Percentiles rank a stretch among this genome's conserved stretches.
phyloP scores from a whole-genome alignment of 2,888 invertebrate species.

The Acanthoscelides obtectus region DNA sequence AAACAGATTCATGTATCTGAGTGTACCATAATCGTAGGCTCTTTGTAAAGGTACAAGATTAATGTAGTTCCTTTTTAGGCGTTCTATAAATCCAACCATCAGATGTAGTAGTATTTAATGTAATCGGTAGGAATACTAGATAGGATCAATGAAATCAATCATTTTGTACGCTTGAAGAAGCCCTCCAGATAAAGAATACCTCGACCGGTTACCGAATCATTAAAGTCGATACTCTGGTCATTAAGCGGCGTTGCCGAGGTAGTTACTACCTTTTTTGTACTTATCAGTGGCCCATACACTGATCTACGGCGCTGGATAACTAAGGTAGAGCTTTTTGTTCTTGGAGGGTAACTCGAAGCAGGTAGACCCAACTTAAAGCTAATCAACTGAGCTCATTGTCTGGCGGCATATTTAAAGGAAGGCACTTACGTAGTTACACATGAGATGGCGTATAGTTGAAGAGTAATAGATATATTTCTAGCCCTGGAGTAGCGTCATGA shows the following conservation, averaged over 20 bases:
- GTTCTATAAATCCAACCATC: neutral
- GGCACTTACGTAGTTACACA: too few species aligned
- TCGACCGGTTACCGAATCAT: neutral
- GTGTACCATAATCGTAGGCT: neutral
- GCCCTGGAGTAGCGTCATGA: too few species aligned
- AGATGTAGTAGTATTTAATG: neutral
- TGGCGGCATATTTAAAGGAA: too few species aligned
- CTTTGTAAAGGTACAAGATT: neutral
- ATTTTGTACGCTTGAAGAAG: neutral
- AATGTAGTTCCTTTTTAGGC: neutral
- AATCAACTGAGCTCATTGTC: too few species aligned
- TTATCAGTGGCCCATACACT: neutral
- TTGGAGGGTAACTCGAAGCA: too few species aligned
- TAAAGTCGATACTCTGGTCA: neutral
- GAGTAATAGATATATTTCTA: too few species aligned
- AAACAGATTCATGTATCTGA: neutral
- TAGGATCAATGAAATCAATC: neutral
- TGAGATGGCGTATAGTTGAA: too few species aligned
- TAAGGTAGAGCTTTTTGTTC: too few species aligned
- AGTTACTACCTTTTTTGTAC: neutral
- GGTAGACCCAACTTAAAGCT: too few species aligned
- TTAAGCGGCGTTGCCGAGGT: neutral
- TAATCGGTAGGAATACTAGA: neutral
- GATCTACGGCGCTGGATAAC: neutral
- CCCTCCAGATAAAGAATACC: neutral